Evolutionary conservation across 2,888 invertebrate genomes (phyloP).

Genomic region (Crematogaster levior): DNA sequence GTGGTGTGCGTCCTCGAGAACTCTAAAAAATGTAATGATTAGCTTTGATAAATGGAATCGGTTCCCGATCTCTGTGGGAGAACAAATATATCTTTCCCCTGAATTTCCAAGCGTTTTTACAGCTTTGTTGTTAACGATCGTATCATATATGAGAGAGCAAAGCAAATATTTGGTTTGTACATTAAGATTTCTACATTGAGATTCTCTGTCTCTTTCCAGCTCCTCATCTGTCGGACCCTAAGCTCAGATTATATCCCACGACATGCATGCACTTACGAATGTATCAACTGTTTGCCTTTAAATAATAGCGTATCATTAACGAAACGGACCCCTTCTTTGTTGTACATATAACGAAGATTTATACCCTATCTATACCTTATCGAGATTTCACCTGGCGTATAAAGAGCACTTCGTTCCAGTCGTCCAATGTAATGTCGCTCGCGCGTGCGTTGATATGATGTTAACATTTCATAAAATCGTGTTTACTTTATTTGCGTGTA

Average conservation of each 20-base stretch:
- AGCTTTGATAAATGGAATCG: constrained; percentile 26
- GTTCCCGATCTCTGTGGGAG: neutral
- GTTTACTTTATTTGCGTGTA: constrained; percentile 7
- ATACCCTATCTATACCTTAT: constrained; percentile 43
- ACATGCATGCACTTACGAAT: constrained; percentile 66
- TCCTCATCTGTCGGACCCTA: constrained; percentile 38
- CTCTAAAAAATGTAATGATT: constrained; percentile 15
- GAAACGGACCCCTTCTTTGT: constrained; percentile 64
- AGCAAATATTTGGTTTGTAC: constrained; percentile 31
- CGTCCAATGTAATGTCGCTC: constrained; percentile 14
- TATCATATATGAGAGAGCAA: constrained; percentile 58
- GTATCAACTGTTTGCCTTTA: constrained; percentile 69
- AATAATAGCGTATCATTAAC: constrained; percentile 64
- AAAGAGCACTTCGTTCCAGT: constrained; percentile 38
- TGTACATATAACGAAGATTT: constrained; percentile 62
- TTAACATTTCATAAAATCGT: constrained; percentile 15
- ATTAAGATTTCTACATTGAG: neutral
- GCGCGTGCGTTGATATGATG: constrained; percentile 34
- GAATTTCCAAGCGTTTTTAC: constrained; percentile 76
- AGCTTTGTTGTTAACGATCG: constrained; percentile 71
- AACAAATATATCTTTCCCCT: constrained; percentile 37
- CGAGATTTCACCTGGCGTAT: constrained; percentile 31
- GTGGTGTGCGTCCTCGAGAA: constrained; percentile 36
- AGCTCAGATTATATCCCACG: constrained; percentile 35
- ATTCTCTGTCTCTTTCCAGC: constrained; percentile 53